Base-by-base conservation (phyloP, 1,140 invertebrate genomes). In the Nebria ingens region DNA sequence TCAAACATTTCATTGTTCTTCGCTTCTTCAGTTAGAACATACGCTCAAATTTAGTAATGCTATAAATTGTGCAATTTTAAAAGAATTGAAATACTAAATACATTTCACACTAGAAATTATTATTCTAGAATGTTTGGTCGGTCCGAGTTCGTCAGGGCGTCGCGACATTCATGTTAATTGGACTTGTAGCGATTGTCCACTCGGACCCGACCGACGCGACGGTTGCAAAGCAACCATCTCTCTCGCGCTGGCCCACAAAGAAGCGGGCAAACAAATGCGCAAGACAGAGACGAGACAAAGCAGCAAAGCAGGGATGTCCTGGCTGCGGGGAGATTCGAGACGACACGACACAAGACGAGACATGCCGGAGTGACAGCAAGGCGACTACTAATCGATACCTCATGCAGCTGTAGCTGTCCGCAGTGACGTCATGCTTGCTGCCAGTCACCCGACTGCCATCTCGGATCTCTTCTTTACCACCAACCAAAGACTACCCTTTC, bases 381-480 rank as follows among this genome's bases (percentile, higher is more conserved):
- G 57, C 54, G 53, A 58, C 42, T 53, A 53, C 61, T 61, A 63
- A 63, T 63, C 62, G 62, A 63, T 63, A 63, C 49, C 61, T 57
- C 61, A 59, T 34, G 25, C 25, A 34, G 25, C 25, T 34, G 25
- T 61, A 64, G 63, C 63, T 64, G 63, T 63, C 63, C 63, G 63
- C 63, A 64, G 60, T 64, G 63, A 65, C 63, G 63, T 65, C 63
- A 65, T 54, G 40, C 53, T n/a, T n/a, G n/a, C 25, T 34, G 25
- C 25, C 25, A 34, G 25, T 34, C 25, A 34, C 25, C 25, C 25
- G 25, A 34, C 25, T 34, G 25, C 25, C 25, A 34, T 34, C 25
- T 34, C 25, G 25, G 25, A 34, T 34, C 25, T 34, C 25, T 34
- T 34, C 25, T 34, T 34, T 34, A 34, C 25, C n/a, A 6, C 25